A percentile compares a stretch with the other conserved stretches of the same genome.
Evolutionary conservation across 2,113 vertebrate species (phyloP).

Genomic region (Semicossyphus pulcher): DNA sequence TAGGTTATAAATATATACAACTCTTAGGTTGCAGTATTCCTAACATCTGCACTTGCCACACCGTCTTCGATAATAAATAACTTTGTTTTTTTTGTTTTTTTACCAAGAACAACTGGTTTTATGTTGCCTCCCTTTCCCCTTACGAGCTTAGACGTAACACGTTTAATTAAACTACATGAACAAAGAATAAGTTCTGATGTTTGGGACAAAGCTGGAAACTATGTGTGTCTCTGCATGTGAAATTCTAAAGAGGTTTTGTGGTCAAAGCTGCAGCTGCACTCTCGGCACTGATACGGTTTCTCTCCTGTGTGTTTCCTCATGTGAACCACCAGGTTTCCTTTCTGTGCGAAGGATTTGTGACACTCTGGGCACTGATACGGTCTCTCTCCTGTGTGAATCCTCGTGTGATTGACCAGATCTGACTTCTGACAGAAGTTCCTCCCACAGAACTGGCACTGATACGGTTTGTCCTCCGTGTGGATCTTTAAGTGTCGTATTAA

Average conservation of each 20-base stretch:
- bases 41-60: too few relatives aligned
- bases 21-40: too few relatives aligned
- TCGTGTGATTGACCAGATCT: constrained; percentile 41
- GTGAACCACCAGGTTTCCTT: constrained; percentile 49
- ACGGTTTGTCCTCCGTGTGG: constrained; percentile 31
- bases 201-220: too few relatives aligned
- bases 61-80: too few relatives aligned
- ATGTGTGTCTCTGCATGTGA: not conserved
- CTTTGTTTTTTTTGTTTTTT: too few relatives aligned
- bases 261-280: constrained; percentile 7
- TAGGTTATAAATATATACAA: too few relatives aligned
- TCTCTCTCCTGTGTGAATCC: constrained; percentile 50
- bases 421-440: constrained; percentile 58
- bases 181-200: too few relatives aligned
- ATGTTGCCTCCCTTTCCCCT: too few relatives aligned
- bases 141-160: too few relatives aligned
- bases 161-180: too few relatives aligned
- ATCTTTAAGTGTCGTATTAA: constrained; percentile 41
- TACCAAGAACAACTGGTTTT: too few relatives aligned
- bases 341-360: constrained; percentile 40
- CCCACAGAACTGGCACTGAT: constrained; percentile 43
- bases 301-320: constrained; percentile 33
- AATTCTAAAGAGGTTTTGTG: not conserved
- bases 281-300: constrained; percentile 12
- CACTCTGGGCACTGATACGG: constrained; percentile 37